Conservation (phyloP, 2,888 invertebrate genomes). For the Eupithecia insigniata region DNA sequence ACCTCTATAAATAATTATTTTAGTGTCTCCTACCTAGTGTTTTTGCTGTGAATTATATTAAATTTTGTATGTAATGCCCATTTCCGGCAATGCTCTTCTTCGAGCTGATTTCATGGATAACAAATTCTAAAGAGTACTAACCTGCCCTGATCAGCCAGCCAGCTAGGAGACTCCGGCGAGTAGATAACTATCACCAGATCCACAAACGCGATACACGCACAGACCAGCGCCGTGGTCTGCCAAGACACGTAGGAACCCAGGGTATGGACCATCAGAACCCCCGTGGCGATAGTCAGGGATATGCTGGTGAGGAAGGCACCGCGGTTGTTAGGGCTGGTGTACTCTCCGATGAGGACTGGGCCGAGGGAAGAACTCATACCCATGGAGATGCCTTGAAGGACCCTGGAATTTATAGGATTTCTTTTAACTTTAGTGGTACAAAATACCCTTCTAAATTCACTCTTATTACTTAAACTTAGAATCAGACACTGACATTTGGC, state of each 20-base stretch:
- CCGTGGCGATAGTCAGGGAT: constrained; percentile 80
- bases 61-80: too few relatives aligned
- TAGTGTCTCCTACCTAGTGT: too few relatives aligned
- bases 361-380: constrained; percentile 72
- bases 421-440: not conserved
- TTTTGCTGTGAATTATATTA: too few relatives aligned
- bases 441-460: not conserved
- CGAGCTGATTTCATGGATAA: not conserved
- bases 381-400: constrained; percentile 64
- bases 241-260: constrained; percentile 84
- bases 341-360: constrained; percentile 77
- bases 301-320: constrained; percentile 82
- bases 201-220: constrained; percentile 65
- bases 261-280: constrained; percentile 82
- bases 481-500: too few relatives aligned
- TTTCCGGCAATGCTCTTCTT: too few relatives aligned
- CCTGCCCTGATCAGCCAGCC: constrained; percentile 82
- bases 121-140: not conserved
- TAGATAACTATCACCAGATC: constrained; percentile 64
- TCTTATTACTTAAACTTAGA: too few relatives aligned
- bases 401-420: constrained; percentile 52
- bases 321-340: constrained; percentile 79
- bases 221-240: constrained; percentile 76
- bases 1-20: too few relatives aligned
- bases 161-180: constrained; percentile 85